Evolutionary conservation across 2,888 invertebrate genomes (phyloP).

Genomic region (Metellina segmentata): DNA sequence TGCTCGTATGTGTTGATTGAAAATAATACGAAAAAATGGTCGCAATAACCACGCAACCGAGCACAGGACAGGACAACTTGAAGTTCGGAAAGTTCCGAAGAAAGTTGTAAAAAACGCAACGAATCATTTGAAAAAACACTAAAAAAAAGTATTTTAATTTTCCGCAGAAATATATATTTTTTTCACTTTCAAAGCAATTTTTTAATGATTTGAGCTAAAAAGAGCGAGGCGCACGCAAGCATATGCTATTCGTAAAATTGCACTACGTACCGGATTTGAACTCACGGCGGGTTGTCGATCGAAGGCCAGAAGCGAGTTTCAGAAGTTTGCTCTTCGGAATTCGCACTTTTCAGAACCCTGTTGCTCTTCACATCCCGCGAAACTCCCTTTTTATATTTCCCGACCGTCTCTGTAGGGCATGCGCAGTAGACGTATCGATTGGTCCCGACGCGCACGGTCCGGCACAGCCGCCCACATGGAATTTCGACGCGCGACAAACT

Average conservation of each 20-base stretch:
- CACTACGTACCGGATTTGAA: neutral
- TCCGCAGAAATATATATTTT: no score
- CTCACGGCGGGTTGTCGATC: neutral
- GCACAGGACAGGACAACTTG: no score
- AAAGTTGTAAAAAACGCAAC: no score
- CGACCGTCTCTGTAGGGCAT: conserved; percentile 2
- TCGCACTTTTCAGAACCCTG: conserved; percentile 43
- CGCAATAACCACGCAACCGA: no score
- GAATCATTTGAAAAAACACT: no score
- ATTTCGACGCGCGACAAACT: conserved; percentile 9
- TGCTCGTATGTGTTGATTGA: no score
- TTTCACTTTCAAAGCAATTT: no score
- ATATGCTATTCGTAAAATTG: neutral
- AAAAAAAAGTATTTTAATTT: no score
- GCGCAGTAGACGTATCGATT: conserved; percentile 24
- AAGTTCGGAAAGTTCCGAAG: no score
- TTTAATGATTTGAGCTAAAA: no score
- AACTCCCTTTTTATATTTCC: conserved; percentile 55
- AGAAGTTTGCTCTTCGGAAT: conserved; percentile 16
- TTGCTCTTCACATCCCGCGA: conserved; percentile 24
- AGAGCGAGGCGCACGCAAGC: neutral
- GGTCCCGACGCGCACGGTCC: neutral
- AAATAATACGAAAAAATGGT: no score
- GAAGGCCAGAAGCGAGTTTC: neutral
- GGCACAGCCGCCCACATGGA: neutral